Percentiles rank a stretch among this genome's conserved stretches.
phyloP scores from a whole-genome alignment of 1,140 invertebrate species.

The Zaprionus lachaisei region DNA sequence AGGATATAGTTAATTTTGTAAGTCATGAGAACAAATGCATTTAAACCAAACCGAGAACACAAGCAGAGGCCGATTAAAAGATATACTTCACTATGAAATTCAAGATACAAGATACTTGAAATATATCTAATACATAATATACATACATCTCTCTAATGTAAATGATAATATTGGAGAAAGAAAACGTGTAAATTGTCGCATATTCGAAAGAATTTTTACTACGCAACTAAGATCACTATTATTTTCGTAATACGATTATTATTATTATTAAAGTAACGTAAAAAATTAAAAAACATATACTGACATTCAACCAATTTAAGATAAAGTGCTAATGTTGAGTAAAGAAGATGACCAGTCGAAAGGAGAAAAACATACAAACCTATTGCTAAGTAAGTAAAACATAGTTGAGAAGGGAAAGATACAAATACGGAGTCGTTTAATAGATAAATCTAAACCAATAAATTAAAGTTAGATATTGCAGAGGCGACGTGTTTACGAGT shows the following conservation, averaged over 20 bases:
- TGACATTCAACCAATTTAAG: slow-evolving; percentile 28
- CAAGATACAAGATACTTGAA: slow-evolving; percentile 40
- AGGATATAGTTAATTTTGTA: slow-evolving; percentile 68
- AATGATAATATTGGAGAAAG: slow-evolving; percentile 58
- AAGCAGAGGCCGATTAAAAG: slow-evolving; percentile 54
- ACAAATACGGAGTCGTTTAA: slow-evolving; percentile 61
- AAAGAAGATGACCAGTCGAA: not conserved
- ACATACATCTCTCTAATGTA: slow-evolving; percentile 45
- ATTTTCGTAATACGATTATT: slow-evolving; percentile 79
- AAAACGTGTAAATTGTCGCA: slow-evolving; percentile 69
- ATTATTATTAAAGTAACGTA: slow-evolving; percentile 50
- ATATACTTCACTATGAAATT: slow-evolving; percentile 52
- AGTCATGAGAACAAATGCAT: slow-evolving; percentile 83
- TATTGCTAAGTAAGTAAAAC: slow-evolving; percentile 46
- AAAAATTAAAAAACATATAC: slow-evolving; percentile 11
- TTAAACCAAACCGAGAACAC: slow-evolving; percentile 70
- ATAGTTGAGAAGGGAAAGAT: not conserved
- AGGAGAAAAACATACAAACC: slow-evolving; percentile 34
- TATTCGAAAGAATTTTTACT: slow-evolving; percentile 73
- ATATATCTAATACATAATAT: slow-evolving; percentile 16
- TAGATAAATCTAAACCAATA: slow-evolving; percentile 78
- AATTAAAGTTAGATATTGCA: slow-evolving; percentile 67
- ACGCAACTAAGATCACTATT: slow-evolving; percentile 70
- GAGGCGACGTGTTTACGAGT: slow-evolving; percentile 67
- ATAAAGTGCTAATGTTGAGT: slow-evolving; percentile 57